A percentile compares a stretch with the other conserved stretches of the same genome.
phyloP scores from a whole-genome alignment of 2,888 invertebrate genomes.

The Nebria brevicollis region DNA sequence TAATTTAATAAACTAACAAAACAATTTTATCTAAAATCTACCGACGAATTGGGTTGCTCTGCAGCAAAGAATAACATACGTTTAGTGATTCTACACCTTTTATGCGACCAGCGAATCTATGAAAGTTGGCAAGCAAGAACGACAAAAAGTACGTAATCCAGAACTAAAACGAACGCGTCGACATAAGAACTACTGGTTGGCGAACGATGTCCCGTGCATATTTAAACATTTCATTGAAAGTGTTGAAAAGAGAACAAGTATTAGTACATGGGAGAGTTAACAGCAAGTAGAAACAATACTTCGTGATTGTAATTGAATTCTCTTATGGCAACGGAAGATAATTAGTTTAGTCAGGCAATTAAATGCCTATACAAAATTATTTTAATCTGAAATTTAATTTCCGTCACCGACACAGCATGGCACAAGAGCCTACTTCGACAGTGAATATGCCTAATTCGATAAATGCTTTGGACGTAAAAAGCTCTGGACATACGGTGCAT shows the following conservation, averaged over 20 bases:
- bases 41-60: not conserved
- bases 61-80: not conserved
- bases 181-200: constrained; percentile 8
- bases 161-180: constrained; percentile 19
- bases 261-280: not conserved
- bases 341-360: constrained; percentile 58
- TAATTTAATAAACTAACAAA: not conserved
- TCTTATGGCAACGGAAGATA: constrained; percentile 48
- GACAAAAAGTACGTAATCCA: constrained; percentile 6
- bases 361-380: constrained; percentile 60
- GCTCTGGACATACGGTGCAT: constrained; percentile 15
- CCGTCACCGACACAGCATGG: constrained; percentile 16
- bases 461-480: constrained; percentile 26
- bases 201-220: constrained; percentile 17
- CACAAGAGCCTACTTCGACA: constrained; percentile 14
- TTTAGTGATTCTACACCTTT: not conserved
- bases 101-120: not conserved
- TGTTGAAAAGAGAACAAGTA: constrained; percentile 2
- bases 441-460: constrained; percentile 40
- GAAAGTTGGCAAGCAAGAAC: not conserved
- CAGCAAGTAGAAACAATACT: constrained; percentile 35
- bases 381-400: constrained; percentile 57
- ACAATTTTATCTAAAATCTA: not conserved
- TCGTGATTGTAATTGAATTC: constrained; percentile 43
- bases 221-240: constrained; percentile 9